A percentile compares a stretch with the other conserved stretches of the same genome.
These are phyloP conservation scores for Morpho helenor DNA, from an alignment of 2,888 invertebrate species.

Conservation along the genomic window DNA sequence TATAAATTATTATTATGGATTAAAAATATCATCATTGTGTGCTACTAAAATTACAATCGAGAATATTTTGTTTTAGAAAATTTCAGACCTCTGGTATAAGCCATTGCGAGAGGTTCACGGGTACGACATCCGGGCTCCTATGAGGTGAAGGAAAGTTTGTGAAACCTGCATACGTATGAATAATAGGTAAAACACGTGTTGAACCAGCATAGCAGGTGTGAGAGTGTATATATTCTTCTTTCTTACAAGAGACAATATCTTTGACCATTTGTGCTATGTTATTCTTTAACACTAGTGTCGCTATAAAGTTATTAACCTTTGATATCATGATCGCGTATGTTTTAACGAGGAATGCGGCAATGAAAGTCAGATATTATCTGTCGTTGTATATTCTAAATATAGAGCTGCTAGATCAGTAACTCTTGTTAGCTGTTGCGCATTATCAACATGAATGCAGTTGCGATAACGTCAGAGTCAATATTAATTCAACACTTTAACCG, in stretches of 20 bases:
- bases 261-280: no score
- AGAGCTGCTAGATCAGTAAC: conserved; percentile 38
- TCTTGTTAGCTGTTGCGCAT: conserved; percentile 41
- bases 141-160: no score
- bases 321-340: conserved; percentile 34
- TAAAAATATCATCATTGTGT: no score
- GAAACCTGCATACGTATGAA: no score
- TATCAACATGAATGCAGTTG: conserved; percentile 22
- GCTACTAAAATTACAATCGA: no score
- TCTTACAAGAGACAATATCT: no score
- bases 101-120: no score
- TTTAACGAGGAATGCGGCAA: conserved; percentile 51
- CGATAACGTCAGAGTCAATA: conserved; percentile 8
- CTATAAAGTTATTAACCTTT: conserved; percentile 1
- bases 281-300: not conserved
- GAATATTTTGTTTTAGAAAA: no score
- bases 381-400: conserved; percentile 37
- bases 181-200: not conserved
- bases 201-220: not conserved
- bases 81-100: no score
- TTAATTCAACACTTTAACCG: conserved; percentile 2
- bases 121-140: no score
- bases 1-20: no score
- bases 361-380: conserved; percentile 39
- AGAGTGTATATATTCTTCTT: no score